Evolutionary conservation across 2,888 invertebrate species (phyloP), one percentile per base, ranked within the genome.

Genomic region (Hypolimnas misippus): DNA sequence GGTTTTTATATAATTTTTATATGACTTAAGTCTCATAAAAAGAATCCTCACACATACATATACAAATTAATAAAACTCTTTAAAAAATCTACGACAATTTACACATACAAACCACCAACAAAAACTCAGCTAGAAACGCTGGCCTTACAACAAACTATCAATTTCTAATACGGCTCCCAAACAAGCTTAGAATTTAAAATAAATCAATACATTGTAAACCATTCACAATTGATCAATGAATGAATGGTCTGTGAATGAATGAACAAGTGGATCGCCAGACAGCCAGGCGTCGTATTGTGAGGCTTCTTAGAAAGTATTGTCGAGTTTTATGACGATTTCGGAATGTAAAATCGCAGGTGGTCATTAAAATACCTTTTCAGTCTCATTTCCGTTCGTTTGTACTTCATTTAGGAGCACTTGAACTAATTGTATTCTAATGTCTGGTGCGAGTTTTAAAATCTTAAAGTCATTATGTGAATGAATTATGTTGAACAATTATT

Each of bases 311-410:
- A 65, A 71, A 52, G 21, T 59, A 67, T 65, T 57, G 38, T 66
- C 69, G 81, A 81, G 5, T 46, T 46, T 46, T 46, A 19, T 42
- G 16, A 42, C 42, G n/a, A n/a, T 46, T 46, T 10, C n/a, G 46
- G 19, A 25, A 21, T 44, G 4, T 12, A 81, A 82, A 71, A 76
- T 81, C 14, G 75, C 88, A 87, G 87, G 87, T 89, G 86, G 79
- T 82, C 84, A 86, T 89, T 84, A n/a, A 84, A 84, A 88, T 82
- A 76, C 81, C 82, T 83, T 86, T 82, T 79, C 73, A 78, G 65
- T 69, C 78, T 84, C 88, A 83, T 89, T 88, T 89, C 89, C 89
- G 89, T 69, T 84, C 72, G 12, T 38, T 58, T 62, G 52, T 49
- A 1, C 12, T 54, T 8, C 12, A 14, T 54, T 40, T 6, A 46